Percentiles rank a stretch among this genome's conserved stretches.
phyloP scores from a whole-genome alignment of 2,888 invertebrate species.

The Gari tellinella region DNA sequence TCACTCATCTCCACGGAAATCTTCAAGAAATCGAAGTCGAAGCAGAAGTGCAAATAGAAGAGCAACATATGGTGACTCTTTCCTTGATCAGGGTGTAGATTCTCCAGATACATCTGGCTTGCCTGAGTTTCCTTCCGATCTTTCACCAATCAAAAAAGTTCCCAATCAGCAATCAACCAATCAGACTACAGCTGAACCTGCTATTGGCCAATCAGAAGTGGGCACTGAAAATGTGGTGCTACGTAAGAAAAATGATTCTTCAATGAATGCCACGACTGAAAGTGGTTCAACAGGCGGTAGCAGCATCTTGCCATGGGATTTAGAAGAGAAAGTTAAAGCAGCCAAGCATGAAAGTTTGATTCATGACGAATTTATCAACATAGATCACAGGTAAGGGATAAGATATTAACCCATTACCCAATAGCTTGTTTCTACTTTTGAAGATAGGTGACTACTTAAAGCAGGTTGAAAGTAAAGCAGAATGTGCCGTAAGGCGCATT shows the following conservation, averaged over 20 bases:
- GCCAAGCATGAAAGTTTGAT: slow-evolving; percentile 47
- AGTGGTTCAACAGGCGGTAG: neutral
- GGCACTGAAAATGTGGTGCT: too few relatives aligned
- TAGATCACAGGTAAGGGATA: slow-evolving; percentile 55
- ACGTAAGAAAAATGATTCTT: too few relatives aligned
- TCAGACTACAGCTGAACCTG: too few relatives aligned
- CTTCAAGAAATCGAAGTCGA: slow-evolving; percentile 6
- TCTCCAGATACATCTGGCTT: neutral
- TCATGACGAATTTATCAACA: slow-evolving; percentile 57
- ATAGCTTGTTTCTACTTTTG: too few relatives aligned
- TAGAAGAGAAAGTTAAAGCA: slow-evolving; percentile 23
- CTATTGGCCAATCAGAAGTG: too few relatives aligned
- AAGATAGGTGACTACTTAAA: too few relatives aligned
- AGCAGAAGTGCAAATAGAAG: slow-evolving; percentile 24
- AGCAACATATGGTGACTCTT: slow-evolving; percentile 17
- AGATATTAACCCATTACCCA: neutral
- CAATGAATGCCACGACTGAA: too few relatives aligned
- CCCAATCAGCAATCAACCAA: too few relatives aligned
- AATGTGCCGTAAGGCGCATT: too few relatives aligned
- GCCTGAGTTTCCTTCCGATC: slow-evolving; percentile 36
- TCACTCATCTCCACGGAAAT: slow-evolving; percentile 36
- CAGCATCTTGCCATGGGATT: slow-evolving; percentile 50
- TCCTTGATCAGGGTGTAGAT: neutral
- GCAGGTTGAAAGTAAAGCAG: too few relatives aligned
- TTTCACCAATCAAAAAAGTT: slow-evolving; percentile 51